phyloP scores from a whole-genome alignment of 2,888 invertebrate species.

The Nemapogon koenigi region DNA sequence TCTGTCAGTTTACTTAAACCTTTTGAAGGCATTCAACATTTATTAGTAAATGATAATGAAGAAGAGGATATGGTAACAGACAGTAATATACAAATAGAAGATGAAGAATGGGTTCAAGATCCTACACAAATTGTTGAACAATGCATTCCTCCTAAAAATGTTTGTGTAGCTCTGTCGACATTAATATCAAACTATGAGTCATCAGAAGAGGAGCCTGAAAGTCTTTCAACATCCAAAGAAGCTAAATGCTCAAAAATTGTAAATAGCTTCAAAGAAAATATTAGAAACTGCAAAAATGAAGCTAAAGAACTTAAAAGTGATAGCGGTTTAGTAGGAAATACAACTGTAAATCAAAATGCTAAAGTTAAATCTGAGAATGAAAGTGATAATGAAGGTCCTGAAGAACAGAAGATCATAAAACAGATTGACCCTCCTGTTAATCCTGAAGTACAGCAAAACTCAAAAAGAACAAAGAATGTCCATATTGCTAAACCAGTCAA shows the following conservation, averaged over 20 bases:
- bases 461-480: constrained; percentile 13
- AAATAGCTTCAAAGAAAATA: too few relatives aligned
- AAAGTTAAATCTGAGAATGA: constrained; percentile 10
- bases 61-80: constrained; percentile 16
- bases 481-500: constrained; percentile 11
- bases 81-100: constrained; percentile 34
- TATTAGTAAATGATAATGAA: constrained; percentile 27
- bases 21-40: constrained; percentile 53
- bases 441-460: too few relatives aligned
- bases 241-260: too few relatives aligned
- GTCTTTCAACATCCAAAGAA: too few relatives aligned
- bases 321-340: background rate
- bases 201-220: constrained; percentile 59
- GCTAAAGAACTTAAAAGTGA: constrained; percentile 5
- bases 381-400: constrained; percentile 52
- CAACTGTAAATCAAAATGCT: too few relatives aligned
- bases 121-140: constrained; percentile 18
- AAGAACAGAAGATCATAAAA: constrained; percentile 46
- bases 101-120: constrained; percentile 28
- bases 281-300: constrained; percentile 13
- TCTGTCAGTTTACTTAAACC: too few relatives aligned
- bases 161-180: constrained; percentile 62
- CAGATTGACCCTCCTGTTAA: too few relatives aligned
- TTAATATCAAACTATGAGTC: constrained; percentile 65
- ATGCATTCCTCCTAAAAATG: constrained; percentile 19